Evolutionary conservation across 2,113 vertebrate species (phyloP), one percentile per base, ranked within the genome.

Genomic region (Dromaius novaehollandiae): DNA sequence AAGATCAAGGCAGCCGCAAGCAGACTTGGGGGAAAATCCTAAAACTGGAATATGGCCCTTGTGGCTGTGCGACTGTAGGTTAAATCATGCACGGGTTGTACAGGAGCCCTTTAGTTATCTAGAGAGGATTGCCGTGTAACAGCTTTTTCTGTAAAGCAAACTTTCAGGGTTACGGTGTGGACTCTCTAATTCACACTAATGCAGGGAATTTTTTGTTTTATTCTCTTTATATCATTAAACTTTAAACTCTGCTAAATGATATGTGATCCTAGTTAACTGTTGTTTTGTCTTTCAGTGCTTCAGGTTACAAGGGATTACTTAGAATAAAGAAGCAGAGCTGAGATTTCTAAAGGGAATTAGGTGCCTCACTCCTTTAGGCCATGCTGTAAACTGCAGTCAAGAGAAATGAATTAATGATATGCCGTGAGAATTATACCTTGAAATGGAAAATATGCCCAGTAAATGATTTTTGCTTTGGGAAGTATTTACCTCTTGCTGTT

Each of bases 401-500:
- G 7, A 95, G 63, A 95, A 93, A 74, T 92, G 26, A 86, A 95
- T 95, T 93, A 89, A 94, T 77, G 81, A 92, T 82, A 86, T 1
- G 3, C 69, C 79, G 14, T 4, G 19, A 94, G 66, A 95, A 11
- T 76, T 1, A 0, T 55, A 88, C 84, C 89, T 85, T 95, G 68
- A 63, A 32, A 7, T 76, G 40, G 65, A 94, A 95, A 95, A 95
- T 74, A 56, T 22, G 38, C 60, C 60, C 82, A 92, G 65, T 89
- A 86, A 95, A 95, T 0, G 2, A 74, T 76, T 94, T 95, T 94
- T 96, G 89, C 93, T 90, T 96, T 96, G 91, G 84, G 88, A 89
- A 90, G 48, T 90, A 74, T 71, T 95, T 80, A 86, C 95, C 71
- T 97, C 82, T 89, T 96, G 94, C 96, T 97, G 95, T 95, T 90